Evolutionary conservation across 2,113 vertebrate species (phyloP).

Genomic region (Xyliphius kryptos): DNA sequence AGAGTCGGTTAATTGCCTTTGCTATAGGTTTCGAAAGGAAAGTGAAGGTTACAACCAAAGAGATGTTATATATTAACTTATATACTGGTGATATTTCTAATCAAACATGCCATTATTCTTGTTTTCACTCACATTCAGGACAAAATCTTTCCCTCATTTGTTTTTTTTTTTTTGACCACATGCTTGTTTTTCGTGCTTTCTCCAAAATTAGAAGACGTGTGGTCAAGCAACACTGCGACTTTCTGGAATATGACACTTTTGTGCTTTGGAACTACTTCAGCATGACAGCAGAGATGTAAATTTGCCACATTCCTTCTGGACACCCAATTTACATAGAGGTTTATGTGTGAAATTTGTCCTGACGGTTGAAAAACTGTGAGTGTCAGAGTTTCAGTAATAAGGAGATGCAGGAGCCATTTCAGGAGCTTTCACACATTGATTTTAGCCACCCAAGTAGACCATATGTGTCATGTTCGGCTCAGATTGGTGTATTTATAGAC

Average conservation of each 20-base stretch:
- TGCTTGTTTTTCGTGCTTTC: neutral
- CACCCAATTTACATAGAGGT: neutral
- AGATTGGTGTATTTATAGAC: neutral
- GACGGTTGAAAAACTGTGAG: neutral
- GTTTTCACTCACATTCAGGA: neutral
- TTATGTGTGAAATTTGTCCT: neutral
- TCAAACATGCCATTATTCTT: no score
- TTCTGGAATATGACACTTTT: neutral
- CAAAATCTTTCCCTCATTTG: neutral
- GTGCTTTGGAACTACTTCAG: neutral
- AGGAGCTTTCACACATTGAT: neutral
- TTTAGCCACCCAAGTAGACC: neutral
- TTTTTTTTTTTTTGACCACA: no score
- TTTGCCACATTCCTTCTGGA: neutral
- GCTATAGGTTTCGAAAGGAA: neutral
- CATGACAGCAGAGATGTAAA: slow-evolving; percentile 1
- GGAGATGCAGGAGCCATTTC: neutral
- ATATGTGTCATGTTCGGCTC: neutral
- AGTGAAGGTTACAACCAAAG: neutral
- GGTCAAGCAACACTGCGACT: no score
- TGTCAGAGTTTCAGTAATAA: neutral
- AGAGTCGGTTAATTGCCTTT: neutral
- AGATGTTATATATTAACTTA: neutral
- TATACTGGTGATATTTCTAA: neutral
- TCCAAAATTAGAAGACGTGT: no score